Conservation (phyloP, 2,797 vertebrate genomes). For the Galagoides demidoff region DNA sequence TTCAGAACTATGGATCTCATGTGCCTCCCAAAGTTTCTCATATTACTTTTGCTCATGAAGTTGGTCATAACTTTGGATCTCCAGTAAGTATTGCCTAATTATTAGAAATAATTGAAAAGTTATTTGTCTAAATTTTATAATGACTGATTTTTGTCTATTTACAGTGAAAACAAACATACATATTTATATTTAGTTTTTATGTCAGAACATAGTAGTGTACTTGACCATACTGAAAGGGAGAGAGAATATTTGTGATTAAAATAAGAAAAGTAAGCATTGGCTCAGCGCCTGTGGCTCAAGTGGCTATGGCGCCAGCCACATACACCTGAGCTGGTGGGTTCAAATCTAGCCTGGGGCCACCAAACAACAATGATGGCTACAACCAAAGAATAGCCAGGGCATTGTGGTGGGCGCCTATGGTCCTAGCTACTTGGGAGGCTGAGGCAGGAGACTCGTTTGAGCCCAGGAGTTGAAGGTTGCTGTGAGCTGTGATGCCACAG, state of each 20-base stretch:
- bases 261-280: not conserved
- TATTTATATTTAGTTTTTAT: slow-evolving; percentile 38
- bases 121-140: slow-evolving; percentile 16
- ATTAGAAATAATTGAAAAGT: not conserved
- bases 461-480: too few relatives aligned
- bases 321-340: too few relatives aligned
- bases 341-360: too few relatives aligned
- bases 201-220: not conserved
- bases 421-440: too few relatives aligned
- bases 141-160: slow-evolving; percentile 14
- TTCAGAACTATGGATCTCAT: slow-evolving; percentile 97
- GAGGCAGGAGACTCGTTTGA: too few relatives aligned
- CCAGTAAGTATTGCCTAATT: slow-evolving; percentile 91
- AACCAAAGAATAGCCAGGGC: too few relatives aligned
- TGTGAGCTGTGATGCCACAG: too few relatives aligned
- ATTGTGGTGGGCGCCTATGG: too few relatives aligned
- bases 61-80: slow-evolving; percentile 99
- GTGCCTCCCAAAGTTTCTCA: slow-evolving; percentile 98
- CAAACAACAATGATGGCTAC: too few relatives aligned
- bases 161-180: not conserved
- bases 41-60: slow-evolving; percentile 98
- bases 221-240: not conserved
- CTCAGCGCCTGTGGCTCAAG: too few relatives aligned
- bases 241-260: slow-evolving; percentile 37
- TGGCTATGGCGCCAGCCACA: too few relatives aligned